These are phyloP conservation scores for Brachynemurus nebulosus DNA, from an alignment of 2,888 invertebrate species.

Conservation along the genomic window DNA sequence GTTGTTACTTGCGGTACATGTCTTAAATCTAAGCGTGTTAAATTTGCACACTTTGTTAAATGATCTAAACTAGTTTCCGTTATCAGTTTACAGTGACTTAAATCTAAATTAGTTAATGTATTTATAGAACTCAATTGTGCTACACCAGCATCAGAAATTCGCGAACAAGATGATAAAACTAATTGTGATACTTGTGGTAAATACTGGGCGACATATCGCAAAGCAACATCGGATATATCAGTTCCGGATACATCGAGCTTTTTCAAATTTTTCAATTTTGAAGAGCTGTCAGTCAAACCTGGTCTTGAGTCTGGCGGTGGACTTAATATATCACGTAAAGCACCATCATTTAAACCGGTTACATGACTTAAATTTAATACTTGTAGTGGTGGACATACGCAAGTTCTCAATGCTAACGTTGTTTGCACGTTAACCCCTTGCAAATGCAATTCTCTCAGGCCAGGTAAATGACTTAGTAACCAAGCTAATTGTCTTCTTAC, in stretches of 20 bases:
- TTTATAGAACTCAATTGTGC: slow-evolving; percentile 69
- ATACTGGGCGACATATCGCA: slow-evolving; percentile 63
- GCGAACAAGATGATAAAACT: slow-evolving; percentile 74
- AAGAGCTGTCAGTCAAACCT: slow-evolving; percentile 55
- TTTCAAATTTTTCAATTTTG: slow-evolving; percentile 61
- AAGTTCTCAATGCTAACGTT: slow-evolving; percentile 65
- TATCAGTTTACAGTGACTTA: slow-evolving; percentile 69
- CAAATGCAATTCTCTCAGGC: slow-evolving; percentile 64
- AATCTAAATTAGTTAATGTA: slow-evolving; percentile 57
- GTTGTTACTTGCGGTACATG: slow-evolving; percentile 69
- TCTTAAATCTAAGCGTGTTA: slow-evolving; percentile 59
- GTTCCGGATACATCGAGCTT: slow-evolving; percentile 71
- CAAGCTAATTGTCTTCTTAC: slow-evolving; percentile 81
- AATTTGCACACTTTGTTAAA: slow-evolving; percentile 57
- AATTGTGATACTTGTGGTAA: slow-evolving; percentile 58
- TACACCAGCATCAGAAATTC: slow-evolving; percentile 81
- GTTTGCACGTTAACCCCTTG: slow-evolving; percentile 65
- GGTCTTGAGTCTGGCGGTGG: slow-evolving; percentile 78
- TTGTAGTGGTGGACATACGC: slow-evolving; percentile 64
- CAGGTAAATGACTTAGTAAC: slow-evolving; percentile 76
- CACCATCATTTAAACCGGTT: slow-evolving; percentile 69
- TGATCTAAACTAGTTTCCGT: slow-evolving; percentile 75
- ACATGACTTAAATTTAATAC: slow-evolving; percentile 77
- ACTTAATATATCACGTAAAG: slow-evolving; percentile 70
- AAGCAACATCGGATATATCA: slow-evolving; percentile 78